A percentile compares a stretch with the other conserved stretches of the same genome.
Evolutionary conservation across 1,140 invertebrate species (phyloP).

Genomic region (Campoletis sonorensis): DNA sequence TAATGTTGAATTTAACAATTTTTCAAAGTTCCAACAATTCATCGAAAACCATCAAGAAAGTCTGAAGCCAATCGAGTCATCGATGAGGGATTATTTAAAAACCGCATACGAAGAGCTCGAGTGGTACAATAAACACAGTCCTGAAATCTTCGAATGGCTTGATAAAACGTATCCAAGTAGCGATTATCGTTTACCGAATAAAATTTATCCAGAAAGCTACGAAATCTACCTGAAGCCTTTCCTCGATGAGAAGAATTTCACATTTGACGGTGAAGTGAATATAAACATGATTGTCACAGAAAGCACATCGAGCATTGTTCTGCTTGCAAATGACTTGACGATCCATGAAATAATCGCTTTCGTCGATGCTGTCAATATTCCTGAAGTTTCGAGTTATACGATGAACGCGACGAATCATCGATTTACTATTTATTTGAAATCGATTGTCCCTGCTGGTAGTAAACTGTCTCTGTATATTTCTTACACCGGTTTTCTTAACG

Average conservation of each 20-base stretch:
- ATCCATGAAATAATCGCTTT: constrained; percentile 47
- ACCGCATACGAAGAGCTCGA: constrained; percentile 52
- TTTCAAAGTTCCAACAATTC: constrained; percentile 56
- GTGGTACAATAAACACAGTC: constrained; percentile 58
- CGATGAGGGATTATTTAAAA: constrained; percentile 29
- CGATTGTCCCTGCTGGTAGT: constrained; percentile 52
- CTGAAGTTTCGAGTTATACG: constrained; percentile 18
- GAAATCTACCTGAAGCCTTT: constrained; percentile 61
- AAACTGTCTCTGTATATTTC: constrained; percentile 70
- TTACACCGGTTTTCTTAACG: constrained; percentile 75
- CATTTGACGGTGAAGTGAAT: constrained; percentile 61
- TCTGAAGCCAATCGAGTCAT: constrained; percentile 22
- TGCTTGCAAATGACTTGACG: constrained; percentile 61
- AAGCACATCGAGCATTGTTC: constrained; percentile 55
- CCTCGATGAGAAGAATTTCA: constrained; percentile 61
- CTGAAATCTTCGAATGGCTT: constrained; percentile 57
- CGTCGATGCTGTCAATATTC: constrained; percentile 18
- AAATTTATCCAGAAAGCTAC: constrained; percentile 61
- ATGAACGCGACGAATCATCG: constrained; percentile 46
- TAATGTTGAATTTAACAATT: constrained; percentile 14
- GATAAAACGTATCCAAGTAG: constrained; percentile 48
- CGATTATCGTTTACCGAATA: constrained; percentile 63
- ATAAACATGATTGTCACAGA: constrained; percentile 57
- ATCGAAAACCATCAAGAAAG: neutral
- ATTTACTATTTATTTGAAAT: constrained; percentile 57